Base-by-base conservation (phyloP, 2,888 invertebrate species). In the Prionchulus punctatus region DNA sequence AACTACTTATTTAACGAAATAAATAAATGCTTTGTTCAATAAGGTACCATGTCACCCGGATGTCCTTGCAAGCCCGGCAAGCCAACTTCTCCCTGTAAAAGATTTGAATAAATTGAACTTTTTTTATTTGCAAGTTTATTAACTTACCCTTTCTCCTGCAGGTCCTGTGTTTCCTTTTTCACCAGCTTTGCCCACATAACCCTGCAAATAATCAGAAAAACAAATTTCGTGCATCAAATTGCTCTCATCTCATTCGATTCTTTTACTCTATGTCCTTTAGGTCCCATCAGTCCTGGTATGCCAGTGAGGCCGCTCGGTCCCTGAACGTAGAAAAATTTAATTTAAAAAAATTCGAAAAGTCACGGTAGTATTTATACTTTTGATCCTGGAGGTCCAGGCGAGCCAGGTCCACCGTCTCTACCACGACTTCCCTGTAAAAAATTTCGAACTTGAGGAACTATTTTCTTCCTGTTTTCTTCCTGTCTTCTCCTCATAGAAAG, bases 331-430 rank as follows among this genome's bases (percentile, higher is more conserved):
- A 52, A 57, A 28, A 36, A 31, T 36, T 52, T 23, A 64, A 63
- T 55, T 57, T 52, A 49, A 60, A 51, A 58, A 48, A 56, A 51
- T 57, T 48, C 47, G 28, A 57, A 60, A n/a, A n/a, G n/a, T n/a
- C n/a, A 53, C n/a, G 45, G 1, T 30, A 4, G 28, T n/a, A 47
- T 57, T 67, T 73, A 74, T 76, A 83, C 84, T 66, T 81, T 81
- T 75, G 85, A 85, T 26, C 86, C 85, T 64, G 79, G 77, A 64
- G 85, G 85, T 25, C 86, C 86, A 52, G 80, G 79, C 73, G 85
- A 85, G 42, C 86, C 86, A 71, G 85, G 85, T 1, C 77, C 72
- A 0, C 85, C 86, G 66, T 82, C 82, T 0, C 79, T 75, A 0
- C 86, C 86, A 1, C 79, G 73, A 36, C 80, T 80, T 2, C 86